A percentile compares a stretch with the other conserved stretches of the same genome.
These are phyloP conservation scores for Lasioglossum zephyrum DNA, from an alignment of 2,888 invertebrate genomes.

Conservation along the genomic window DNA sequence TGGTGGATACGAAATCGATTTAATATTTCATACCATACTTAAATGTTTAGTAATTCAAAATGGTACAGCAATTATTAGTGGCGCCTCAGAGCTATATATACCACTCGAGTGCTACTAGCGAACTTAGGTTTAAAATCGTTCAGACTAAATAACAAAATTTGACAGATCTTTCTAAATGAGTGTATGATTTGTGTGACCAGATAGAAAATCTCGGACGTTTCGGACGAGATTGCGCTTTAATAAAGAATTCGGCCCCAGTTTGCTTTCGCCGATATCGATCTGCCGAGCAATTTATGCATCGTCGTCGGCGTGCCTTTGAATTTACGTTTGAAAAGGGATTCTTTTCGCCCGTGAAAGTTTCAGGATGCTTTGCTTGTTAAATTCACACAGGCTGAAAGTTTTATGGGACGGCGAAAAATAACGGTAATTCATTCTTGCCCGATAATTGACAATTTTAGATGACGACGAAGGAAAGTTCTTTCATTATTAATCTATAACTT, in stretches of 20 bases:
- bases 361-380: conserved; percentile 48
- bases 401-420: conserved; percentile 48
- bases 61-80: no score
- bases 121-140: not conserved
- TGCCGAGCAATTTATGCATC: not conserved
- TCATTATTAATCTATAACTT: conserved; percentile 62
- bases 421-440: conserved; percentile 54
- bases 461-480: conserved; percentile 44
- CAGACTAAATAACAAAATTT: not conserved
- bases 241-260: not conserved
- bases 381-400: conserved; percentile 46
- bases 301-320: not conserved
- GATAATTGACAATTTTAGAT: conserved; percentile 60
- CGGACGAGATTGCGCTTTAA: not conserved
- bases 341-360: conserved; percentile 28
- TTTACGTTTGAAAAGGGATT: conserved; percentile 11
- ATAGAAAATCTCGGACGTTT: not conserved
- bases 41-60: no score
- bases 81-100: no score
- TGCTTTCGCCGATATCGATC: not conserved
- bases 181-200: not conserved
- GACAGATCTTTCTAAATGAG: not conserved
- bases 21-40: no score
- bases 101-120: no score
- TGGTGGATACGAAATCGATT: no score